A percentile compares a stretch with the other conserved stretches of the same genome.
Evolutionary conservation across 2,113 vertebrate genomes (phyloP).

Genomic region (human): DNA sequence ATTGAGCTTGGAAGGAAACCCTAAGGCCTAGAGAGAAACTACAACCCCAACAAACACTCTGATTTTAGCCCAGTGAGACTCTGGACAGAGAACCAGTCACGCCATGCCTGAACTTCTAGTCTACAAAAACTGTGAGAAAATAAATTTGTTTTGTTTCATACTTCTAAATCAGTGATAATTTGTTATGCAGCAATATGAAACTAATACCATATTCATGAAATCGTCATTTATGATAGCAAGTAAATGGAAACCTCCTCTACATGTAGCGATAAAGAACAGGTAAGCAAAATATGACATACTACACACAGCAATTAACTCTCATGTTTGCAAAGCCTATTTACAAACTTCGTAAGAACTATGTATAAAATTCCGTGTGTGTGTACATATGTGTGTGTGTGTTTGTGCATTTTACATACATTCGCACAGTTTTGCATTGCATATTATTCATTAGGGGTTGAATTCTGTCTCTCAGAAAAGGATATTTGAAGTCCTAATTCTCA

Average conservation of each 20-base stretch:
- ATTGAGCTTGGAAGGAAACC: not conserved
- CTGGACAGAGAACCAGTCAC: not conserved
- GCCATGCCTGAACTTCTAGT: not conserved
- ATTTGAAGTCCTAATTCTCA: not conserved
- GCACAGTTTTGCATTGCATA: not conserved
- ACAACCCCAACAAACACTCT: not conserved
- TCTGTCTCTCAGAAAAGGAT: not conserved
- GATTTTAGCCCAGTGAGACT: not conserved
- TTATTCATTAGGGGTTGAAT: not conserved
- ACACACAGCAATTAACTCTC: not conserved
- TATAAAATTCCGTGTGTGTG: not conserved
- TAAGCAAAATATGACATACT: not conserved
- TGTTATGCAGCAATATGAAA: not conserved
- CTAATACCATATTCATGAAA: not conserved
- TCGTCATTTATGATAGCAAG: not conserved
- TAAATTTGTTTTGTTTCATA: not conserved
- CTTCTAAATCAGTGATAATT: not conserved
- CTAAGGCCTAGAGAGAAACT: not conserved
- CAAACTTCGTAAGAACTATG: not conserved
- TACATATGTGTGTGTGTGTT: too few relatives aligned
- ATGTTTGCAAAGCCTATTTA: not conserved
- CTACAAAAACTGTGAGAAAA: not conserved
- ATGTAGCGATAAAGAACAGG: not conserved
- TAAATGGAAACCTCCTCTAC: not conserved
- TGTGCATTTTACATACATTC: not conserved